Evolutionary conservation across 2,888 invertebrate species (phyloP), one percentile per base, ranked within the genome.

Genomic region (Callosobruchus maculatus): DNA sequence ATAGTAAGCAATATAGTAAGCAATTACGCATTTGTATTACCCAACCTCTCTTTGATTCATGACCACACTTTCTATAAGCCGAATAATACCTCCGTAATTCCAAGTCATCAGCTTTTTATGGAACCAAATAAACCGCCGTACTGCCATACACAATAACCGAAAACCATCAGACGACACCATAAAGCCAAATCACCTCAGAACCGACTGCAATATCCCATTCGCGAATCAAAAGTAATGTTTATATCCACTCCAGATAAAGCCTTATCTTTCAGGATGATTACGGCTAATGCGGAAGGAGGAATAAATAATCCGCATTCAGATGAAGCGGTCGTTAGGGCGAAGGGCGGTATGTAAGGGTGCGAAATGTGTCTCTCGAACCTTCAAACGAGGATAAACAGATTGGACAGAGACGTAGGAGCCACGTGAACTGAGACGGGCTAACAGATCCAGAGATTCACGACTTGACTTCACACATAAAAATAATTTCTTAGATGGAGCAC

Each of bases 301-400:
- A 85, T 85, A 85, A 85, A 85, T 85, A 85, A 86, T 85, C 84
- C 83, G 81, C 82, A 84, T 85, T 85, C 83, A 84, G 85, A 85
- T 84, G 85, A 85, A 85, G 82, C 84, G 85, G 83, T 85, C 84
- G 84, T 85, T 85, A 83, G 83, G 81, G 81, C 81, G 78, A 78
- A 83, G n/a, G n/a, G n/a, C n/a, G n/a, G n/a, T n/a, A n/a, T 83
- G 81, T 84, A 77, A 76, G 80, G 81, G 81, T 78, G 79, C 80
- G 76, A 49, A 49, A 49, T 49, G 72, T 79, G 76, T 75, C 73
- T 81, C 81, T 77, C 80, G 78, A 78, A 80, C 80, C 80, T 81
- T 81, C 81, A 76, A 77, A 78, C 22, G 76, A 73, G 77, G 75
- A 80, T 81, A 81, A 81, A 81, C 79, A 80, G 79, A 82, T 80